These are phyloP conservation scores for Oncorhynchus kisutch DNA, from an alignment of 2,113 vertebrate species.

Conservation along the genomic window DNA sequence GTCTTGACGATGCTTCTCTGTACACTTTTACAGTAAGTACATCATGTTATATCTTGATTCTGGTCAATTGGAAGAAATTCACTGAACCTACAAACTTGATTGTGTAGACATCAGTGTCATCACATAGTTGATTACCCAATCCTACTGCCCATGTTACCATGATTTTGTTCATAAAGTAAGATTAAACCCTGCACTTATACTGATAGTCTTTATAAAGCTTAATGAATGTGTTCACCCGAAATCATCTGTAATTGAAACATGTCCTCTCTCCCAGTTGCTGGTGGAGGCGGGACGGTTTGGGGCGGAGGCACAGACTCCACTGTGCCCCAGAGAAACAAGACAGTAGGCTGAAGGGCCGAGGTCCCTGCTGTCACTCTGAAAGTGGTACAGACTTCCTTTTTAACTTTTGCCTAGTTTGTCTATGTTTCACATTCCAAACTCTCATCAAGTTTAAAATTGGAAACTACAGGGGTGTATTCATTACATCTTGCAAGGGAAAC, in stretches of 20 bases:
- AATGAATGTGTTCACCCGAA: too few species aligned
- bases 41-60: background rate
- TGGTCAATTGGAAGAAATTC: background rate
- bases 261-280: constrained; percentile 78
- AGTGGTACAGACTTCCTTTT: constrained; percentile 70
- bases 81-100: too few species aligned
- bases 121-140: background rate
- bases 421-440: background rate
- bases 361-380: constrained; percentile 78
- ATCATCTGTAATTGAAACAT: too few species aligned
- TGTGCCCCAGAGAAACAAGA: constrained; percentile 77
- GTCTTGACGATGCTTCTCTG: constrained; percentile 80
- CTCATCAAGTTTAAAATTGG: background rate
- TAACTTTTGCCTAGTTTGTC: background rate
- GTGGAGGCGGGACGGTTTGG: constrained; percentile 78
- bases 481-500: too few species aligned
- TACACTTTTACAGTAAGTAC: constrained; percentile 89
- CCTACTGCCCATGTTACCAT: too few species aligned
- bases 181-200: too few species aligned
- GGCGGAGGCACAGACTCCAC: constrained; percentile 68
- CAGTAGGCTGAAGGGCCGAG: constrained; percentile 72
- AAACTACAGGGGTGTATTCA: background rate
- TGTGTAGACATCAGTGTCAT: background rate
- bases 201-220: too few species aligned
- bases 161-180: too few species aligned